phyloP scores from a whole-genome alignment of 2,113 vertebrate species.

The Halichoeres trimaculatus region DNA sequence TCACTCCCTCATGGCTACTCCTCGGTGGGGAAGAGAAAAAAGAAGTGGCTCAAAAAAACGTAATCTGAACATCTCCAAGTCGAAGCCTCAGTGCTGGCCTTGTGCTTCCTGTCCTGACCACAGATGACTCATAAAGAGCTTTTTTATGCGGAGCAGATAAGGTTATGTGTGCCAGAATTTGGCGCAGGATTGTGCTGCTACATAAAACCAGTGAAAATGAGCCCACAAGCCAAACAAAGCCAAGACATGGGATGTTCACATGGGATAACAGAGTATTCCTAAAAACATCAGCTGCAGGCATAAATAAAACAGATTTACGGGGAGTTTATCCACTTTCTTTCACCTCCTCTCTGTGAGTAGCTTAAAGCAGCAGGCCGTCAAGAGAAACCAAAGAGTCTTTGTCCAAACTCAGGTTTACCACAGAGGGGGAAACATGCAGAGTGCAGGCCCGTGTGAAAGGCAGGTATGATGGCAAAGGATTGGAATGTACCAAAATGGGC shows the following conservation, averaged over 20 bases:
- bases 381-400: conserved; percentile 67
- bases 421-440: conserved; percentile 43
- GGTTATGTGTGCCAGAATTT: conserved; percentile 18
- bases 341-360: conserved; percentile 20
- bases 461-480: conserved; percentile 80
- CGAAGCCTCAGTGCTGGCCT: conserved; percentile 57
- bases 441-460: conserved; percentile 60
- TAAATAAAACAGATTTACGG: conserved; percentile 34
- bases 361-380: conserved; percentile 40
- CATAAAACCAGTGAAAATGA: conserved; percentile 11
- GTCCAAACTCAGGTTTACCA: conserved; percentile 64
- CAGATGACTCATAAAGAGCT: conserved; percentile 68
- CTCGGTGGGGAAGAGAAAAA: conserved; percentile 56
- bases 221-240: conserved; percentile 10
- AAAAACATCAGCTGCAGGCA: neutral
- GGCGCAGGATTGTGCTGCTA: neutral
- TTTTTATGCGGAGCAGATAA: conserved; percentile 37
- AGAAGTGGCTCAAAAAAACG: conserved; percentile 42
- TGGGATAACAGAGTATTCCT: neutral
- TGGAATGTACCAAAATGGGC: conserved; percentile 78
- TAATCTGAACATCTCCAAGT: conserved; percentile 48
- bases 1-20: conserved; percentile 63
- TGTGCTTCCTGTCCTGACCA: conserved; percentile 61
- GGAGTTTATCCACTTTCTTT: conserved; percentile 8
- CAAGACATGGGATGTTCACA: neutral